Conservation (phyloP, 2,888 invertebrate genomes). For the Ophion slaviceki region DNA sequence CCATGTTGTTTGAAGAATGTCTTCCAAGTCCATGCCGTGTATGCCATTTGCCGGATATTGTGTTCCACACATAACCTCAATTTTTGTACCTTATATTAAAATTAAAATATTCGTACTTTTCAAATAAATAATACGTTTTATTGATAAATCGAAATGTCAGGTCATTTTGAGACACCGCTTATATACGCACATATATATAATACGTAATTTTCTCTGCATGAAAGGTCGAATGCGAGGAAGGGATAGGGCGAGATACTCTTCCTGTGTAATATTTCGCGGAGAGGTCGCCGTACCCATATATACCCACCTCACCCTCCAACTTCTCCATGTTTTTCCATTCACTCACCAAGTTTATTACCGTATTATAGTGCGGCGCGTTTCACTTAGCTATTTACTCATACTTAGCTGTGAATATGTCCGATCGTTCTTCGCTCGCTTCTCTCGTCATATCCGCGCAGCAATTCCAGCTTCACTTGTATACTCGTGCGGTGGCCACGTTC, state of each 20-base stretch:
- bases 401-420: conserved; percentile 30
- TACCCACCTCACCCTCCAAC: conserved; percentile 18
- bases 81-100: background rate
- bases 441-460: conserved; percentile 13
- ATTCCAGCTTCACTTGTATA: background rate
- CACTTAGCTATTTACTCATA: conserved; percentile 31
- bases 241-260: conserved; percentile 37
- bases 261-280: conserved; percentile 60
- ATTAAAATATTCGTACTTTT: too few species aligned
- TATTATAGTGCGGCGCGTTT: conserved; percentile 42
- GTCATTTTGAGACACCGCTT: too few species aligned
- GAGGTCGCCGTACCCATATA: conserved; percentile 54
- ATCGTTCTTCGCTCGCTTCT: conserved; percentile 1
- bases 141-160: too few species aligned
- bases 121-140: too few species aligned
- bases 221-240: conserved; percentile 34
- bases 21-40: too few species aligned
- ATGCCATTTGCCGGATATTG: too few species aligned
- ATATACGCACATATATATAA: background rate
- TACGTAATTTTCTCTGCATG: conserved; percentile 27
- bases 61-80: background rate
- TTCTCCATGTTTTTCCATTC: conserved; percentile 50
- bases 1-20: too few species aligned
- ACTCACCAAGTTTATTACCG: conserved; percentile 58
- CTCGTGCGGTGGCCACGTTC: background rate